Percentiles rank a stretch among this genome's conserved stretches.
phyloP scores from a whole-genome alignment of 2,888 invertebrate genomes.

The Gryllus longicercus region DNA sequence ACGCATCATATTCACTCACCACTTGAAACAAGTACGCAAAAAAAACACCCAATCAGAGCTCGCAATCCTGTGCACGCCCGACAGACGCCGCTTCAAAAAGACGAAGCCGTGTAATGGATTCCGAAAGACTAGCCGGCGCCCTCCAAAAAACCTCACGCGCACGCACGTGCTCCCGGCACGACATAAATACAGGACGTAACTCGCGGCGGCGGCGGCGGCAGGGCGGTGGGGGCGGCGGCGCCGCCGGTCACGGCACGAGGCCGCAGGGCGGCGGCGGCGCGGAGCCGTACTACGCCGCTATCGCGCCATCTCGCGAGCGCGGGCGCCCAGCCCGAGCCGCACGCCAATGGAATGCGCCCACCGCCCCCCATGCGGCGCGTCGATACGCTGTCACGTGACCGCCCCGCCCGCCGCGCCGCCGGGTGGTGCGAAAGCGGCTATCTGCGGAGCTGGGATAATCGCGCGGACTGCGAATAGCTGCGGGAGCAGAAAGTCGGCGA shows the following conservation, averaged over 20 bases:
- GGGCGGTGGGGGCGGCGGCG: neutral
- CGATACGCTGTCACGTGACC: neutral
- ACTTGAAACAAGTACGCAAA: too few relatives aligned
- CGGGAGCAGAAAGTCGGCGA: too few relatives aligned
- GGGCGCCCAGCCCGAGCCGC: neutral
- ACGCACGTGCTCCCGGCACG: neutral
- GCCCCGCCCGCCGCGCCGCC: neutral
- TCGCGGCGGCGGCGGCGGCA: neutral
- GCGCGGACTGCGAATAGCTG: too few relatives aligned
- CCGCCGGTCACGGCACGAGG: neutral
- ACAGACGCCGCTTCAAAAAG: neutral
- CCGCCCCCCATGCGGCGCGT: neutral
- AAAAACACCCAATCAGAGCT: too few relatives aligned
- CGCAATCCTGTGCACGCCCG: neutral
- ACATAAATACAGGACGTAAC: neutral
- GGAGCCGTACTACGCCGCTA: neutral
- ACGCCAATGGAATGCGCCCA: neutral
- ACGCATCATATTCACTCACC: too few relatives aligned
- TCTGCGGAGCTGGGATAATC: too few relatives aligned
- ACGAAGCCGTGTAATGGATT: neutral
- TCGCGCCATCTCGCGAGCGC: neutral
- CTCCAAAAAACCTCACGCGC: neutral
- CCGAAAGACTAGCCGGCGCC: neutral
- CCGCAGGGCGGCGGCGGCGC: neutral
- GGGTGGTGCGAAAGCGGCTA: too few relatives aligned